These are phyloP conservation scores for Drosophila meridionalis DNA, from an alignment of 2,888 invertebrate genomes.

Conservation along the genomic window DNA sequence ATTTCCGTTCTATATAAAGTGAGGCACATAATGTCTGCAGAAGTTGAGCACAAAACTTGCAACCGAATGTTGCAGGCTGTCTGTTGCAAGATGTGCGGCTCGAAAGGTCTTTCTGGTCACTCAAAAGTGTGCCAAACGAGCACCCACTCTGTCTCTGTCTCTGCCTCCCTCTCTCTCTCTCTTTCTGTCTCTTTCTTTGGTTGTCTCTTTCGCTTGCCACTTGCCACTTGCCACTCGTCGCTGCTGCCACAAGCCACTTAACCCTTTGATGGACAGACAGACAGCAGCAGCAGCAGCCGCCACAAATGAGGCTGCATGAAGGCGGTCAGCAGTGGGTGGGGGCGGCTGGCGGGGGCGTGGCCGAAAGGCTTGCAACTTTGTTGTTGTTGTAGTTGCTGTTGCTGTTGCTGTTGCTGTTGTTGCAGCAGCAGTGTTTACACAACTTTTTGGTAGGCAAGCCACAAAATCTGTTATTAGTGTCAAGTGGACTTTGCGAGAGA, in stretches of 20 bases:
- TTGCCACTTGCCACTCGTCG: slow-evolving; percentile 36
- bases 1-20: slow-evolving; percentile 5
- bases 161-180: not conserved
- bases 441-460: slow-evolving; percentile 69
- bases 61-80: slow-evolving; percentile 23
- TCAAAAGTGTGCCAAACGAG: slow-evolving; percentile 44
- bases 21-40: not conserved
- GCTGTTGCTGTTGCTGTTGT: slow-evolving; percentile 1
- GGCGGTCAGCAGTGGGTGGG: not conserved
- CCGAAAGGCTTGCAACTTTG: slow-evolving; percentile 20
- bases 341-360: slow-evolving; percentile 3
- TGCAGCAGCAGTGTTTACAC: slow-evolving; percentile 64
- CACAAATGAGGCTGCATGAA: slow-evolving; percentile 59
- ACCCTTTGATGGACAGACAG: slow-evolving; percentile 73
- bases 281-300: slow-evolving; percentile 40
- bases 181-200: not conserved
- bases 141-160: slow-evolving; percentile 17
- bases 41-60: slow-evolving; percentile 22
- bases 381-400: slow-evolving; percentile 1
- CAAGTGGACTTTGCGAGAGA: slow-evolving; percentile 73
- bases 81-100: slow-evolving; percentile 39
- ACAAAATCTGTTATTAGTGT: slow-evolving; percentile 78
- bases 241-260: slow-evolving; percentile 69
- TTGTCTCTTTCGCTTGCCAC: not conserved
- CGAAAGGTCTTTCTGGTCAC: slow-evolving; percentile 41